A percentile compares a stretch with the other conserved stretches of the same genome.
phyloP scores from a whole-genome alignment of 1,140 invertebrate species.

The Sycophaga agraensis region DNA sequence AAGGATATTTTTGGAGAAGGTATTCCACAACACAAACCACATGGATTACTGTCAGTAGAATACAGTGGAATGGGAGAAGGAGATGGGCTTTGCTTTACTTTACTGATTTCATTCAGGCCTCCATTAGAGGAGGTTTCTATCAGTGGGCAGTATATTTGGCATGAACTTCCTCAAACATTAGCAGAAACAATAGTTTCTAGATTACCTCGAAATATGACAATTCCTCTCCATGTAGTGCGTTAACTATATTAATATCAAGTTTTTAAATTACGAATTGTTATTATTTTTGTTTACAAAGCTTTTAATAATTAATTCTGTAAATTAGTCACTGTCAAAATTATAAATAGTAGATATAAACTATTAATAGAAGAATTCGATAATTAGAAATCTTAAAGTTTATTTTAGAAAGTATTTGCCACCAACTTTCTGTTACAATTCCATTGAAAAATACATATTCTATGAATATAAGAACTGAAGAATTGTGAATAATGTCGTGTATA shows the following conservation, averaged over 20 bases:
- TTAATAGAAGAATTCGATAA: too few relatives aligned
- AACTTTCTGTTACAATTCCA: too few relatives aligned
- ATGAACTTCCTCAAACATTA: slow-evolving; percentile 71
- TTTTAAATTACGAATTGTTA: background rate
- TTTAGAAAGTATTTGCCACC: too few relatives aligned
- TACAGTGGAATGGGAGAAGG: slow-evolving; percentile 60
- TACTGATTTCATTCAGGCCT: slow-evolving; percentile 83
- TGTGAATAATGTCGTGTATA: too few relatives aligned
- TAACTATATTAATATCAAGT: too few relatives aligned
- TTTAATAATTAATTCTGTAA: background rate
- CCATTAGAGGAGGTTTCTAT: slow-evolving; percentile 81
- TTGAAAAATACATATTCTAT: too few relatives aligned
- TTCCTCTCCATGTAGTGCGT: slow-evolving; percentile 79
- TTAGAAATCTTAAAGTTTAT: too few relatives aligned
- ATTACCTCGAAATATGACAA: slow-evolving; percentile 71
- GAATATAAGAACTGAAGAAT: too few relatives aligned
- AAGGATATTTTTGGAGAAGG: slow-evolving; percentile 86
- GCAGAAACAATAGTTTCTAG: slow-evolving; percentile 70
- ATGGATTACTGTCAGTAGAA: slow-evolving; percentile 73
- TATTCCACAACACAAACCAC: slow-evolving; percentile 80
- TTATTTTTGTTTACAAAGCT: background rate
- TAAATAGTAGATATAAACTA: too few relatives aligned
- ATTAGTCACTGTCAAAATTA: too few relatives aligned
- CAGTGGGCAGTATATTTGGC: slow-evolving; percentile 87
- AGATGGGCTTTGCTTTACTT: slow-evolving; percentile 81